A percentile compares a stretch with the other conserved stretches of the same genome.
Evolutionary conservation across 2,888 invertebrate genomes (phyloP).

Genomic region (Agapostemon virescens): DNA sequence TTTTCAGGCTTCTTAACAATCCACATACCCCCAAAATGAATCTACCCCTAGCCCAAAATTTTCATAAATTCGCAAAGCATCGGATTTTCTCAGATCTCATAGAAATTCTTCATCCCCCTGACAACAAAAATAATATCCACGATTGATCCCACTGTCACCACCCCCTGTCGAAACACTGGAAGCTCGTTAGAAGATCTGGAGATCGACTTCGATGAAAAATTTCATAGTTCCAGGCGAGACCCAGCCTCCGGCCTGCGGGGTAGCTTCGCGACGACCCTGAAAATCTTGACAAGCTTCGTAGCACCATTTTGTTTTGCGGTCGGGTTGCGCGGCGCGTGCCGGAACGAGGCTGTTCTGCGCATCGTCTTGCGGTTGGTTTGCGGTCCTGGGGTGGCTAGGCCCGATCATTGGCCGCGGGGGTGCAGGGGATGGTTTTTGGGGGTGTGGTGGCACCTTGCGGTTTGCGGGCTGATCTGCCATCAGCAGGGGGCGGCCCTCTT

Average conservation of each 20-base stretch:
- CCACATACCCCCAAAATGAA: too few relatives aligned
- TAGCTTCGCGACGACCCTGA: slow-evolving; percentile 25
- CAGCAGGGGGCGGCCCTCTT: slow-evolving; percentile 73
- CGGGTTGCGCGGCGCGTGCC: slow-evolving; percentile 70
- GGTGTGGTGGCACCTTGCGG: slow-evolving; percentile 81
- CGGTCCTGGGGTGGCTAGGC: slow-evolving; percentile 79
- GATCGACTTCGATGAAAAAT: background rate
- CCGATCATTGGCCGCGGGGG: slow-evolving; percentile 80
- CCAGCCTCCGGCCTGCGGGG: background rate
- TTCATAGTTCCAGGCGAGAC: background rate
- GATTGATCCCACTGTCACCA: too few relatives aligned
- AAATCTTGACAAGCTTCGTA: slow-evolving; percentile 63
- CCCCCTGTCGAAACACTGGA: background rate
- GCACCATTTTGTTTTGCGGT: slow-evolving; percentile 81
- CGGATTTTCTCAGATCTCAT: too few relatives aligned
- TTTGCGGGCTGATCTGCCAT: slow-evolving; percentile 79
- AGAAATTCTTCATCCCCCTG: too few relatives aligned
- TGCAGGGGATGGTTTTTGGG: slow-evolving; percentile 78
- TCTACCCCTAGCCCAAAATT: too few relatives aligned
- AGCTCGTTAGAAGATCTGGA: background rate
- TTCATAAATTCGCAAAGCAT: too few relatives aligned
- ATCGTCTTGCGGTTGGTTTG: slow-evolving; percentile 81
- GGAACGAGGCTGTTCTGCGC: slow-evolving; percentile 77
- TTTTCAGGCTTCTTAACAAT: too few relatives aligned
- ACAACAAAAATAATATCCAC: too few relatives aligned